phyloP scores from a whole-genome alignment of 2,888 invertebrate genomes.

The Cecidostiba fungosa region DNA sequence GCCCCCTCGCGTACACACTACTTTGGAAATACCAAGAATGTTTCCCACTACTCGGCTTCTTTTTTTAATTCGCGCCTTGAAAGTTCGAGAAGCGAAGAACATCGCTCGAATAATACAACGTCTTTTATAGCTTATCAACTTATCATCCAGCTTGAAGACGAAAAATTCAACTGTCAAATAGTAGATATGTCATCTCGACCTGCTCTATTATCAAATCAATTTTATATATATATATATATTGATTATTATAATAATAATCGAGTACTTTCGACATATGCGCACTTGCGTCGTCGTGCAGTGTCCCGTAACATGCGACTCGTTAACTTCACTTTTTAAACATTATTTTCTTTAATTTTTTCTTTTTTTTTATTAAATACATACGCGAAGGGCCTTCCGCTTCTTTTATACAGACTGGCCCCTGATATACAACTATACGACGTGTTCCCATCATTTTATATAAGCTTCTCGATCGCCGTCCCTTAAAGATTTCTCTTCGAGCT shows the following conservation, averaged over 20 bases:
- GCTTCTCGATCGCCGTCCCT: slow-evolving; percentile 28
- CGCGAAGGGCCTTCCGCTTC: slow-evolving; percentile 40
- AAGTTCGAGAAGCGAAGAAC: too few relatives aligned
- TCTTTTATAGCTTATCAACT: neutral
- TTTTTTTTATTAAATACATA: slow-evolving; percentile 48
- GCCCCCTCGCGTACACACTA: neutral
- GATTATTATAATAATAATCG: slow-evolving; percentile 49
- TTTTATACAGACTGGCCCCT: slow-evolving; percentile 61
- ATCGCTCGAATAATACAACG: neutral
- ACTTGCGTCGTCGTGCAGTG: slow-evolving; percentile 17
- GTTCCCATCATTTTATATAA: slow-evolving; percentile 61
- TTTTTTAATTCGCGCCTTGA: neutral
- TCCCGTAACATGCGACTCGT: slow-evolving; percentile 35
- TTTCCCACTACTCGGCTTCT: neutral
- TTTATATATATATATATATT: too few relatives aligned
- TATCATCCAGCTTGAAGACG: neutral
- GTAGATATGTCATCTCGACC: neutral
- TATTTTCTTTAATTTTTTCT: neutral
- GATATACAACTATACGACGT: slow-evolving; percentile 63
- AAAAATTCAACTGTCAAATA: slow-evolving; percentile 42
- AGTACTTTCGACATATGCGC: slow-evolving; percentile 58
- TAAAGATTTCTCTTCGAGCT: neutral
- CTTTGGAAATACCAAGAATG: neutral
- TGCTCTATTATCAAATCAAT: slow-evolving; percentile 44
- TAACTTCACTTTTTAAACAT: slow-evolving; percentile 29